Base-by-base conservation (phyloP, 1,140 invertebrate species). In the Sesamia nonagrioides region DNA sequence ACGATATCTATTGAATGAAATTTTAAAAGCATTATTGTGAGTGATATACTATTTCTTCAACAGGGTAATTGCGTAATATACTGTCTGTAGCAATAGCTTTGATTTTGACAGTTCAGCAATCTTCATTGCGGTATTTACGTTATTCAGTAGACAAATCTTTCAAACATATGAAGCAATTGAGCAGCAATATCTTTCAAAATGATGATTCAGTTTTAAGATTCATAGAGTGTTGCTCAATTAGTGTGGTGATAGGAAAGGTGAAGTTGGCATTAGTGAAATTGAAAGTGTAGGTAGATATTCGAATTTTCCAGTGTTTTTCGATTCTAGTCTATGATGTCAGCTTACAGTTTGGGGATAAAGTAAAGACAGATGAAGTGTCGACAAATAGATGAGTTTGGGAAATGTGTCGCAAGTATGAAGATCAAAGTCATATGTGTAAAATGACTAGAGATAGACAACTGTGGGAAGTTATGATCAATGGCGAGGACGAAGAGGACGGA, bases 351-450 rank as follows among this genome's bases (percentile, higher is more conserved):
- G 13, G 13, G 9, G 60, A 52, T 52, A 52, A 40, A 27, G 33
- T n/a, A 45, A 63, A 13, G 60, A 76, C 60, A 66, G 40, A 76
- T 18, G 42, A 18, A 48, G 73, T 52, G 73, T 27, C 37, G 73
- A 76, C 6, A 63, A 18, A 15, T 13, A 63, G 9, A 76, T 66
- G 73, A 76, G n/a, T 15, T 15, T 52, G 18, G 33, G 9, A 76
- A 6, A 50, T 50, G 13, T 52, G 35, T 48, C 17, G 27, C 18
- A n/a, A 2, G 45, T 18, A 37, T 15, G 27, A 76, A 76, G 73
- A 63, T 76, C 73, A 76, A 76, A 63, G 73, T 76, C 73, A 63
- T n/a, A 45, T 0, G 15, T 69, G 66, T 52, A 21, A 33, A 7
- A 35, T 9, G 45, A 45, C 37, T 33, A 42, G 6, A 69, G 21